A percentile compares a stretch with the other conserved stretches of the same genome.
phyloP scores from a whole-genome alignment of 2,888 invertebrate genomes.

The Arrhopalites spinosus region DNA sequence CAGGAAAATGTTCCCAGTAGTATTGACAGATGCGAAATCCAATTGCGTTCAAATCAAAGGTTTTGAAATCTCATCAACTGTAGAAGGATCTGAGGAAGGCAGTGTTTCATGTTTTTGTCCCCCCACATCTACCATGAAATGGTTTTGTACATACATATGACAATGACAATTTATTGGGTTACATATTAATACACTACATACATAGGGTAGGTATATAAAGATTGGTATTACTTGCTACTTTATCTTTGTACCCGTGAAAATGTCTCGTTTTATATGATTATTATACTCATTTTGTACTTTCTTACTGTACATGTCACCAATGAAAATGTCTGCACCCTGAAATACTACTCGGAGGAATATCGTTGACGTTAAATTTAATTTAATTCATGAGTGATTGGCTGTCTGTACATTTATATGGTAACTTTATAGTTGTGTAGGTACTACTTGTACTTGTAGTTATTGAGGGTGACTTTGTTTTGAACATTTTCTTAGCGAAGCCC shows the following conservation, averaged over 20 bases:
- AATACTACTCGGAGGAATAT: too few relatives aligned
- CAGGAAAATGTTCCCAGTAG: constrained; percentile 35
- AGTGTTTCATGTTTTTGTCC: not conserved
- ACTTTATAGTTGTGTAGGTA: too few relatives aligned
- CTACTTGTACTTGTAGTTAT: not conserved
- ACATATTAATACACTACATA: not conserved
- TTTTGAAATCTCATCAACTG: constrained; percentile 28
- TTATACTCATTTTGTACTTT: too few relatives aligned
- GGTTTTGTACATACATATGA: not conserved
- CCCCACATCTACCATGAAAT: not conserved
- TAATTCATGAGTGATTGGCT: too few relatives aligned
- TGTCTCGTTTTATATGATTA: too few relatives aligned
- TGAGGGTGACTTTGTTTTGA: not conserved
- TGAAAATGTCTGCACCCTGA: too few relatives aligned
- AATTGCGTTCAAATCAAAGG: constrained; percentile 42
- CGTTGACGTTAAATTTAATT: too few relatives aligned
- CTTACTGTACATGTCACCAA: too few relatives aligned
- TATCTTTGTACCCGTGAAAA: too few relatives aligned
- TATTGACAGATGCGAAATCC: constrained; percentile 46
- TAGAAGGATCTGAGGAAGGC: constrained; percentile 27
- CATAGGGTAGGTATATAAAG: too few relatives aligned
- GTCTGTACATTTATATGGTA: too few relatives aligned
- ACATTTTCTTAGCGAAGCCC: not conserved
- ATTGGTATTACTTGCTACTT: too few relatives aligned
- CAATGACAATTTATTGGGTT: not conserved